A percentile compares a stretch with the other conserved stretches of the same genome.
These are phyloP conservation scores for Chiloscyllium punctatum DNA, from an alignment of 2,797 vertebrate genomes.

Conservation along the genomic window DNA sequence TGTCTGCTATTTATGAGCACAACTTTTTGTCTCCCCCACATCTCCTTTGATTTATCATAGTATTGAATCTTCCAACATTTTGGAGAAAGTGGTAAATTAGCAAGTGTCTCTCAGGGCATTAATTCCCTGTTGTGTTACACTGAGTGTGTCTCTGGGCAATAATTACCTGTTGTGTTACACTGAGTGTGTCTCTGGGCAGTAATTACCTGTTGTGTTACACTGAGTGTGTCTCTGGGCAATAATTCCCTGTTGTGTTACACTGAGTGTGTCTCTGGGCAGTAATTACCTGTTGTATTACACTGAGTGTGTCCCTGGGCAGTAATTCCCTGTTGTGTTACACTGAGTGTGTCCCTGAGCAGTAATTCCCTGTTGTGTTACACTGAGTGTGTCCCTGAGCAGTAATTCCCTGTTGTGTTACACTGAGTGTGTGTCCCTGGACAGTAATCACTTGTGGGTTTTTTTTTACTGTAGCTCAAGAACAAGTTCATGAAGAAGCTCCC, in stretches of 20 bases:
- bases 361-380: background rate
- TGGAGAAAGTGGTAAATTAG: background rate
- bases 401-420: background rate
- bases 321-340: background rate
- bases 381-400: too few relatives aligned
- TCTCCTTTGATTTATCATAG: background rate
- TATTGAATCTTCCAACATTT: background rate
- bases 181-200: too few relatives aligned
- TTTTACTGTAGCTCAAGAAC: constrained; percentile 78
- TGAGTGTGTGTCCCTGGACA: too few relatives aligned
- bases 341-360: too few relatives aligned
- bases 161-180: background rate
- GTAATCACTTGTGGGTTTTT: background rate
- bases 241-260: background rate
- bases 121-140: background rate
- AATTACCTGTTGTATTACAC: background rate
- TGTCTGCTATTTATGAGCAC: background rate
- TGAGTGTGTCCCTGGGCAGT: too few relatives aligned
- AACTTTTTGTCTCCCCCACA: background rate
- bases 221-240: too few relatives aligned
- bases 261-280: too few relatives aligned
- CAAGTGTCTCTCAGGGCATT: too few relatives aligned
- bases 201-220: background rate
- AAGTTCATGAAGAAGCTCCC: constrained; percentile 99
- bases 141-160: too few relatives aligned